Evolutionary conservation across 2,113 vertebrate species (phyloP).

Genomic region (Emydura subglobosa): DNA sequence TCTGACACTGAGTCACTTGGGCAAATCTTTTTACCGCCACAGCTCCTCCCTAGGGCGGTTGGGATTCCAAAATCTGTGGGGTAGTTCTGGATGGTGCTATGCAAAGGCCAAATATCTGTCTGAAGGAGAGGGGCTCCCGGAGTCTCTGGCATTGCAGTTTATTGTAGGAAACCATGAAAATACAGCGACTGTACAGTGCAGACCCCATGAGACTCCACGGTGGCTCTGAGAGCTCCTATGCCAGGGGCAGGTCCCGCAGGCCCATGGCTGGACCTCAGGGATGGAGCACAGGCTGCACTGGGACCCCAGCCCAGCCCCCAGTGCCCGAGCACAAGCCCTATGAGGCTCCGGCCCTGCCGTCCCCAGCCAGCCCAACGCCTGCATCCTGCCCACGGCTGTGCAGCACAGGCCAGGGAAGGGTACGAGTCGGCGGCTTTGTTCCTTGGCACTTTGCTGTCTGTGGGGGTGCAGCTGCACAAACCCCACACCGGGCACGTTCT

Average conservation of each 20-base stretch:
- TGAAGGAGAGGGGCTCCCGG: fast-evolving
- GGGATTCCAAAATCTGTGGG: no score
- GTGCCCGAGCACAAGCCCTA: background rate
- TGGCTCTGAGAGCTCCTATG: fast-evolving
- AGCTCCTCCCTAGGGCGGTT: no score
- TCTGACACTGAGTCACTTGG: no score
- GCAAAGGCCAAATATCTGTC: no score
- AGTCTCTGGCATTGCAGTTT: slow-evolving; percentile 52
- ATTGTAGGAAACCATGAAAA: slow-evolving; percentile 75
- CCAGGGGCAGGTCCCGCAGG: no score
- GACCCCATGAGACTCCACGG: slow-evolving; percentile 49
- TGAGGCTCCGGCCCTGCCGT: no score
- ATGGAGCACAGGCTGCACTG: no score
- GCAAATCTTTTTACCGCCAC: no score
- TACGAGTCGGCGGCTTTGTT: background rate
- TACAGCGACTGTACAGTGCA: slow-evolving; percentile 39
- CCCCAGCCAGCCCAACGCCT: background rate
- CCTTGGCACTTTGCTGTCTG: background rate
- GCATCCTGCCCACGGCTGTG: background rate
- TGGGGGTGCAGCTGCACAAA: background rate
- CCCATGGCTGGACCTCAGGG: no score
- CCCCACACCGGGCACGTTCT: no score
- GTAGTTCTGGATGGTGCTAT: no score
- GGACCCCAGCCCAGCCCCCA: no score
- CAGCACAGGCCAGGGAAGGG: background rate